Conservation (phyloP, 2,797 vertebrate species). For the Melanotaenia boesemani region DNA sequence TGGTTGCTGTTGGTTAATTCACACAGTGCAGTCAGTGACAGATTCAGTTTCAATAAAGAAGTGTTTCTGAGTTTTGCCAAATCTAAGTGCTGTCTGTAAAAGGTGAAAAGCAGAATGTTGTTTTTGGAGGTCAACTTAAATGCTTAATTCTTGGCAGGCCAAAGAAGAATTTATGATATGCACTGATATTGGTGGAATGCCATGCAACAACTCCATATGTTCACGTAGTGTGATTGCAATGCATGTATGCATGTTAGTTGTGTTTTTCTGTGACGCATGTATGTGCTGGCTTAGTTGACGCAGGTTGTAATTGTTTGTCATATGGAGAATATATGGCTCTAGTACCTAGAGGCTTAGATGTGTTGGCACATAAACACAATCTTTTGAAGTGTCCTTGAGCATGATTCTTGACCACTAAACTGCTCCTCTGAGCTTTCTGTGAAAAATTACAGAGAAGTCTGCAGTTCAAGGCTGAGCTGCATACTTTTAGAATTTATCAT, state of each 20-base stretch:
- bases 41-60: constrained; percentile 25
- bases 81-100: not conserved
- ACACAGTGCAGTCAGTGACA: not conserved
- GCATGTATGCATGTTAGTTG: not conserved
- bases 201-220: not conserved
- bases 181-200: not conserved
- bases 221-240: not conserved
- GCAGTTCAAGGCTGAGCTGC: not conserved
- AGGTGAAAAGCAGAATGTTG: not conserved
- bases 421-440: constrained; percentile 24
- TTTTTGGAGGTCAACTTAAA: constrained; percentile 9
- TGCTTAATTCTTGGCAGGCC: constrained; percentile 7
- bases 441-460: not conserved
- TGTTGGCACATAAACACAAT: constrained; percentile 50
- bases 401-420: constrained; percentile 42
- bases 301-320: constrained; percentile 29
- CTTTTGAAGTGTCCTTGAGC: constrained; percentile 58
- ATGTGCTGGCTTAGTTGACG: constrained; percentile 20
- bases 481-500: constrained; percentile 14
- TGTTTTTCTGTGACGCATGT: not conserved
- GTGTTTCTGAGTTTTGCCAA: not conserved
- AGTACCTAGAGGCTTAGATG: constrained; percentile 38
- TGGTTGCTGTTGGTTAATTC: constrained; percentile 30
- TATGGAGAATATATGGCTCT: constrained; percentile 24
- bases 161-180: not conserved